phyloP scores from a whole-genome alignment of 2,113 vertebrate genomes.

The Cichladusa arquata region DNA sequence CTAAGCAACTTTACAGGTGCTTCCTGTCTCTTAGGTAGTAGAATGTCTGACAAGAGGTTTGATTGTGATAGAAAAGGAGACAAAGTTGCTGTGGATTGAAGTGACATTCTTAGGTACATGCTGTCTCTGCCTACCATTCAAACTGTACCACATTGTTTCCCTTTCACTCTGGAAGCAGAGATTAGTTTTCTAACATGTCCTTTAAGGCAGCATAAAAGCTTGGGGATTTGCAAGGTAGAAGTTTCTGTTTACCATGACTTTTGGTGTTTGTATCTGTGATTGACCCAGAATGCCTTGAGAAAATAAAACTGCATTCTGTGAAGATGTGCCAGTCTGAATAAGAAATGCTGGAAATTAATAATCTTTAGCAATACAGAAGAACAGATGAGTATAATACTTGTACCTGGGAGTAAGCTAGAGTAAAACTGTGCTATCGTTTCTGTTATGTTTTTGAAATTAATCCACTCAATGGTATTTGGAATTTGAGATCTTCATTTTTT shows the following conservation, averaged over 20 bases:
- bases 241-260: not conserved
- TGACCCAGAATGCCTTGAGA: not conserved
- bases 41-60: not conserved
- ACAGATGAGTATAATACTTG: not conserved
- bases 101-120: rapidly evolving
- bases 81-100: not conserved
- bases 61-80: not conserved
- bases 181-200: not conserved
- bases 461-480: not conserved
- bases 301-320: not conserved
- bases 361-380: not conserved
- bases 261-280: not conserved
- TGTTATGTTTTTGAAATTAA: not conserved
- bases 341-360: not conserved
- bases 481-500: not conserved
- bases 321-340: not conserved
- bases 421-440: not conserved
- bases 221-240: not conserved
- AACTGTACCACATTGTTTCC: not conserved
- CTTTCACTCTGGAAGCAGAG: not conserved
- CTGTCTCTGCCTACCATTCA: not conserved
- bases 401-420: not conserved
- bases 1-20: not conserved
- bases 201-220: not conserved
- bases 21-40: not conserved